Conservation (phyloP, 2,797 vertebrate genomes). For the Ibycter americanus region DNA sequence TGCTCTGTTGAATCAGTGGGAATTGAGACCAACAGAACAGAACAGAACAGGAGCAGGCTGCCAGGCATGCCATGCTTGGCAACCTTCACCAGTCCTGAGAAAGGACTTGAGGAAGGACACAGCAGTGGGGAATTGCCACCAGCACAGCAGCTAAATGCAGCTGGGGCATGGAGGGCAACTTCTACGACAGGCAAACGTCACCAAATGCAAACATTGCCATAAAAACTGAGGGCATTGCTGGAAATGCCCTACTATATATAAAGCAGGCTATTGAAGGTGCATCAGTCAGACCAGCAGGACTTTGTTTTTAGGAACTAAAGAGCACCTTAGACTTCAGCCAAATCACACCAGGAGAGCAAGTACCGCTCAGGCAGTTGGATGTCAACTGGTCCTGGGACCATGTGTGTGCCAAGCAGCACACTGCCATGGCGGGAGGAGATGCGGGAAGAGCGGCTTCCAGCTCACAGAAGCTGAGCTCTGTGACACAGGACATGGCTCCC, state of each 20-base stretch:
- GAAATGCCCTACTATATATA: background rate
- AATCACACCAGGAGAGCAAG: background rate
- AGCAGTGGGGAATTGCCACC: background rate
- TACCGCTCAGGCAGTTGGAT: fast-evolving
- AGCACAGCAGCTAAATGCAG: background rate
- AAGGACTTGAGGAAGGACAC: background rate
- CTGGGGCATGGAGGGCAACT: background rate
- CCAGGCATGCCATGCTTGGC: background rate
- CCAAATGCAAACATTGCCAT: background rate
- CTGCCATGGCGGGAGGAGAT: fast-evolving
- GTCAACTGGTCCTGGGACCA: background rate
- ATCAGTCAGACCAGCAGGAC: background rate
- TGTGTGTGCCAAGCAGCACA: fast-evolving
- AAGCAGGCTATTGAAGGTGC: background rate
- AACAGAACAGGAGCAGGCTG: background rate
- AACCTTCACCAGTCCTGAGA: background rate
- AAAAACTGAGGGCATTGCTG: background rate
- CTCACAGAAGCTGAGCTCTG: background rate
- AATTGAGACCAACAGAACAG: background rate
- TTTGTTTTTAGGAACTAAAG: background rate
- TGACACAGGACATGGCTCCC: background rate
- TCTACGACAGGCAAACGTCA: fast-evolving
- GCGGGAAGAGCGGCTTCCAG: background rate
- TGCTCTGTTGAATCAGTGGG: background rate
- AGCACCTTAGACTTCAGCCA: background rate